Conservation (phyloP, 2,113 vertebrate species). For the Tychaedon coryphoeus region DNA sequence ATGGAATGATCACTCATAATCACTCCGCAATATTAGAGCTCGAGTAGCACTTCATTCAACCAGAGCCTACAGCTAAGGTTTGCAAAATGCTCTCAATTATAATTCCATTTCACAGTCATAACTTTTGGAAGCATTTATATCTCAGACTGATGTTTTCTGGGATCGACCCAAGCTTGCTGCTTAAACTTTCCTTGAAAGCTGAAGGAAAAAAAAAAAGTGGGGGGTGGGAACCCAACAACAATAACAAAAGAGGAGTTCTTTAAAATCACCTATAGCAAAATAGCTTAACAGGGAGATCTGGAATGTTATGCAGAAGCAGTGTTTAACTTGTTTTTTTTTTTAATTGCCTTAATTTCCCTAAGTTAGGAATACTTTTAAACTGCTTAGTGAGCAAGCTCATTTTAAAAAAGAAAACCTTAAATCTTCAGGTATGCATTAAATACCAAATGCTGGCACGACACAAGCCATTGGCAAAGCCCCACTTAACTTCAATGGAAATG, state of each 20-base stretch:
- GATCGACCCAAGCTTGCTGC: not conserved
- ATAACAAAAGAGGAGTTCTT: not conserved
- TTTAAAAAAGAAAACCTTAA: not conserved
- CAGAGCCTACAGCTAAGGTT: not conserved
- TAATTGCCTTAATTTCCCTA: not conserved
- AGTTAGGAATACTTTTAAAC: not conserved
- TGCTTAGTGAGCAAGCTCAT: not conserved
- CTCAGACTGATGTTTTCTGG: slow-evolving; percentile 23
- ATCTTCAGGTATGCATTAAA: slow-evolving; percentile 18
- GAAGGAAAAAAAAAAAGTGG: accelerated
- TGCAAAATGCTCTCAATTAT: slow-evolving; percentile 27
- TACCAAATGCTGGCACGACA: not conserved
- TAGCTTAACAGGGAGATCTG: not conserved
- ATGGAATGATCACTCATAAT: not conserved
- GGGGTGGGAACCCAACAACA: not conserved
- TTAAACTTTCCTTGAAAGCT: not conserved
- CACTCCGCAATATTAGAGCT: not conserved
- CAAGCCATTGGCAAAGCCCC: not conserved
- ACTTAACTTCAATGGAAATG: not conserved
- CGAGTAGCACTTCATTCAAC: not conserved
- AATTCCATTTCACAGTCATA: slow-evolving; percentile 25
- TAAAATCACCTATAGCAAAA: not conserved
- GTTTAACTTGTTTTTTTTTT: not conserved
- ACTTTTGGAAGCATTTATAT: slow-evolving; percentile 21
- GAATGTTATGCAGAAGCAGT: not conserved